Evolutionary conservation across 2,888 invertebrate species (phyloP).

Genomic region (Frankliniella fusca): DNA sequence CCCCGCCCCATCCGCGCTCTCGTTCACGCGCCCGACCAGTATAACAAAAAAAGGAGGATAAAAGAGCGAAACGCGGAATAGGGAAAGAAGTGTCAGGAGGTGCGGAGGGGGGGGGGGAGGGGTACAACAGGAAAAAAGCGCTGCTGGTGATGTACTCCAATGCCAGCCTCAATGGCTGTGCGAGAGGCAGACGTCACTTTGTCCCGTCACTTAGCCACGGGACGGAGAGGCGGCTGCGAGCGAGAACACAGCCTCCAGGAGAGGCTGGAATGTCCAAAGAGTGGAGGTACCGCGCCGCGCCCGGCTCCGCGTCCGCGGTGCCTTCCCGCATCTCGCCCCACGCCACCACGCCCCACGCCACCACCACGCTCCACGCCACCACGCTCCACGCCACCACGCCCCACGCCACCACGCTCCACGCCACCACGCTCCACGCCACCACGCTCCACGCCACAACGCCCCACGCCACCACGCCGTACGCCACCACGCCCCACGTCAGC

Average conservation of each 20-base stretch:
- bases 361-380: background rate
- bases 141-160: background rate
- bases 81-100: background rate
- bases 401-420: background rate
- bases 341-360: background rate
- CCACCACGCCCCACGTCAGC: too few relatives aligned
- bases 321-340: background rate
- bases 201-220: background rate
- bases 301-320: background rate
- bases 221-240: background rate
- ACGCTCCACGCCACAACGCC: background rate
- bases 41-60: background rate
- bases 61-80: background rate
- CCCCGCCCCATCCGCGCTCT: background rate
- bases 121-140: background rate
- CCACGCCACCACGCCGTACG: background rate
- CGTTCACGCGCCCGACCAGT: background rate
- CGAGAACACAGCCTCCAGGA: too few relatives aligned
- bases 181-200: background rate
- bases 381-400: background rate
- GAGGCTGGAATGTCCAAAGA: background rate
- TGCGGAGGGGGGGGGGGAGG: background rate
- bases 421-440: background rate
- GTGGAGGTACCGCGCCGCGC: background rate
- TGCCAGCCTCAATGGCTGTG: background rate